Conservation (phyloP, 1,140 invertebrate genomes). For the Caenorhabditis brenneri region DNA sequence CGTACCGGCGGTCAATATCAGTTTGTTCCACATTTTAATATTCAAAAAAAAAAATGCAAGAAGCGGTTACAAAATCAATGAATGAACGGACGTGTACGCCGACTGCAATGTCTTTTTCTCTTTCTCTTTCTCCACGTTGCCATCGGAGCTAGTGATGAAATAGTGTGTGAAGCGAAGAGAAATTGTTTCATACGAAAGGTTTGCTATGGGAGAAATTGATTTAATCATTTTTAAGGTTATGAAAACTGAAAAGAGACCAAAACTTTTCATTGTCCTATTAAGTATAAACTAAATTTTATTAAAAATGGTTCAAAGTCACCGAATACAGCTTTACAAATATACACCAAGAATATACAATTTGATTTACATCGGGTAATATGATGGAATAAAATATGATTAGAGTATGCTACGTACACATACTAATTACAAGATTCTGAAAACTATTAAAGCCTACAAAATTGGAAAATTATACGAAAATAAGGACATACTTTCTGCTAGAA, state of each 20-base stretch:
- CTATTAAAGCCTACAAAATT: background rate
- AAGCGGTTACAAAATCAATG: background rate
- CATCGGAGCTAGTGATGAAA: background rate
- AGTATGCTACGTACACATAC: too few relatives aligned
- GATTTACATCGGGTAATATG: background rate
- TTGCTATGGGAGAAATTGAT: too few relatives aligned
- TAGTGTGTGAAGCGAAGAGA: background rate
- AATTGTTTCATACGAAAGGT: too few relatives aligned
- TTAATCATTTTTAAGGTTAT: too few relatives aligned
- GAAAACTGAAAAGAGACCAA: too few relatives aligned
- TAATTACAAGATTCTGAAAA: background rate
- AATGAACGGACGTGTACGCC: too few relatives aligned
- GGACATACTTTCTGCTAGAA: constrained; percentile 10
- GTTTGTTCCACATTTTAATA: background rate
- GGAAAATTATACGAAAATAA: constrained; percentile 37
- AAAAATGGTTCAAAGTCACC: too few relatives aligned
- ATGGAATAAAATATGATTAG: background rate
- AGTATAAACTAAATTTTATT: too few relatives aligned
- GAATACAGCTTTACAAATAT: too few relatives aligned
- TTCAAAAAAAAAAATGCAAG: background rate
- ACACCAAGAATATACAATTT: too few relatives aligned
- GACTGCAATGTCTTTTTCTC: background rate
- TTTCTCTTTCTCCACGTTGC: background rate
- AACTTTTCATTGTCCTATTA: too few relatives aligned
- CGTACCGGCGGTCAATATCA: background rate